A percentile compares a stretch with the other conserved stretches of the same genome.
Evolutionary conservation across 2,797 vertebrate genomes (phyloP).

Genomic region (Macroramphosus scolopax): DNA sequence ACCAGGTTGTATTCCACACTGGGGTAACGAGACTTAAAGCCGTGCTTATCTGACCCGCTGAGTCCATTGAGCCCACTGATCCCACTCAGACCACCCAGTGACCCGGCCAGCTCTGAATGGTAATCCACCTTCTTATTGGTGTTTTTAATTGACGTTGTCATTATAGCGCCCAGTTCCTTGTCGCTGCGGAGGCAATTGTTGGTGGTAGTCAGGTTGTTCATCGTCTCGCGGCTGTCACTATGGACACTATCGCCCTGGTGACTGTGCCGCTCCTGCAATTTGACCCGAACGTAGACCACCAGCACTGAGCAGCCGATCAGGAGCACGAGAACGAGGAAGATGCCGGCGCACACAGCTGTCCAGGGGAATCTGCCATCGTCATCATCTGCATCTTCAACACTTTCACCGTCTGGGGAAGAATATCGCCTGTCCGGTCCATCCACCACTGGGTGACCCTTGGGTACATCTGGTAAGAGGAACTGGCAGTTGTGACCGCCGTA

Average conservation of each 20-base stretch:
- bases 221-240: conserved; percentile 89
- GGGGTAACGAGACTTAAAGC: conserved; percentile 89
- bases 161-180: conserved; percentile 89
- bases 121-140: conserved; percentile 97
- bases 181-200: conserved; percentile 91
- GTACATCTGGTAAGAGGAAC: conserved; percentile 87
- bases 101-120: conserved; percentile 81
- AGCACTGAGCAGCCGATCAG: conserved; percentile 88
- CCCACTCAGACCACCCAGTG: conserved; percentile 65
- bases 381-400: conserved; percentile 68
- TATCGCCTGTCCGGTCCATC: conserved; percentile 73
- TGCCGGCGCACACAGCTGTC: conserved; percentile 91
- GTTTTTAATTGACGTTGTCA: conserved; percentile 92
- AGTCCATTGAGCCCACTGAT: conserved; percentile 55
- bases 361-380: conserved; percentile 86
- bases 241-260: conserved; percentile 78
- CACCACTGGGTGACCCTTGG: conserved; percentile 67
- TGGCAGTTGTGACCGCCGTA: conserved; percentile 96
- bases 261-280: conserved; percentile 82
- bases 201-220: conserved; percentile 92
- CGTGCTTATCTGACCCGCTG: conserved; percentile 81
- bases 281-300: conserved; percentile 87
- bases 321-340: conserved; percentile 89
- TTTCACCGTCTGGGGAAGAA: conserved; percentile 60
- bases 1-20: conserved; percentile 96